phyloP scores from a whole-genome alignment of 2,888 invertebrate genomes.

The Euzophera pinguis region DNA sequence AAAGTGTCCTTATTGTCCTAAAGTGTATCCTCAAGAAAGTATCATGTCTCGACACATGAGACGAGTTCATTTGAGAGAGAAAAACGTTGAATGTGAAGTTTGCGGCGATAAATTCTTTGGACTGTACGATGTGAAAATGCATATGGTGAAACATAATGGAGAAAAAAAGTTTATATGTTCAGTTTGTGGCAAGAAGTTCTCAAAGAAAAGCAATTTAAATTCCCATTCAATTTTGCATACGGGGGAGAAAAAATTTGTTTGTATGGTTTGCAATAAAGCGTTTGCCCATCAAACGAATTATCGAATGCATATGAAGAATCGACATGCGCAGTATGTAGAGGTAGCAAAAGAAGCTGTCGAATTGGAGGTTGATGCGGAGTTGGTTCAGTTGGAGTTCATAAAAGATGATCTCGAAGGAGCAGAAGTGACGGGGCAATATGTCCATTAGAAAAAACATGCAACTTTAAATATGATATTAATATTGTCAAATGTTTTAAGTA shows the following conservation, averaged over 20 bases:
- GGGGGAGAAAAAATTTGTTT: slow-evolving; percentile 69
- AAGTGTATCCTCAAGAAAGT: slow-evolving; percentile 73
- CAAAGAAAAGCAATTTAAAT: slow-evolving; percentile 80
- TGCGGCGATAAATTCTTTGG: slow-evolving; percentile 70
- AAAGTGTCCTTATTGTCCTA: slow-evolving; percentile 70
- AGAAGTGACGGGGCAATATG: slow-evolving; percentile 31
- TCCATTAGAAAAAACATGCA: not conserved
- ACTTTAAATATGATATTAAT: not conserved
- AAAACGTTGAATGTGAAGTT: slow-evolving; percentile 66
- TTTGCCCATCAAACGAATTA: slow-evolving; percentile 67
- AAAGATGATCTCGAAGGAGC: slow-evolving; percentile 43
- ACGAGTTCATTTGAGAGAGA: slow-evolving; percentile 74
- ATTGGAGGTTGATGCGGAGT: slow-evolving; percentile 39
- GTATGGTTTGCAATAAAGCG: slow-evolving; percentile 74
- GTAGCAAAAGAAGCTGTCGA: slow-evolving; percentile 25
- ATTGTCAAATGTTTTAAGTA: too few species aligned
- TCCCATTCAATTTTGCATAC: slow-evolving; percentile 80
- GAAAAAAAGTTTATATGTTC: slow-evolving; percentile 79
- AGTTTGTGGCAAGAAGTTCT: slow-evolving; percentile 80
- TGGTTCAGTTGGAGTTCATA: slow-evolving; percentile 52
- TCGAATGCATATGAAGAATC: slow-evolving; percentile 48
- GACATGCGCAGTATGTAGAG: slow-evolving; percentile 37
- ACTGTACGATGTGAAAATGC: slow-evolving; percentile 65
- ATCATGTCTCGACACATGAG: slow-evolving; percentile 81
- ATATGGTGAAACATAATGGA: slow-evolving; percentile 76